Evolutionary conservation across 2,113 vertebrate species (phyloP).

Genomic region (Climacteris rufus): DNA sequence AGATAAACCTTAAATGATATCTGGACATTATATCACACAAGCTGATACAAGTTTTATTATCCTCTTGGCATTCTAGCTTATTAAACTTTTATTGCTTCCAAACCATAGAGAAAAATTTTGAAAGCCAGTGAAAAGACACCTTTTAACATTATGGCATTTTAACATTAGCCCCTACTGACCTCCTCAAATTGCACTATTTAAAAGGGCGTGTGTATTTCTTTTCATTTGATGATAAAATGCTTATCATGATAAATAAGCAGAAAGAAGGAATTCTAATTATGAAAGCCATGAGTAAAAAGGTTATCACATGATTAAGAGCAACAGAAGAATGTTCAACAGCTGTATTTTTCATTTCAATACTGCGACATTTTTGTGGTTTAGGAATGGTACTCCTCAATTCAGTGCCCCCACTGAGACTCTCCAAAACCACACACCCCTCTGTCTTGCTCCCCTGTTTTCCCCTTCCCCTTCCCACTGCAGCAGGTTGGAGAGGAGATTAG

Average conservation of each 20-base stretch:
- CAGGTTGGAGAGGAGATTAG: not conserved
- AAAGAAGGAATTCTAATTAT: not conserved
- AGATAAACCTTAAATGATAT: not conserved
- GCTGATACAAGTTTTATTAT: not conserved
- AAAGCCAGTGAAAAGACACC: not conserved
- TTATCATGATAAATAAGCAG: not conserved
- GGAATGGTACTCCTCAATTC: not conserved
- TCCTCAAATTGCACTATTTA: no score
- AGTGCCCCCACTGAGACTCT: not conserved
- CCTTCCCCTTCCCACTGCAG: not conserved
- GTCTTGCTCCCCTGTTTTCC: not conserved
- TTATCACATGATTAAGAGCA: not conserved
- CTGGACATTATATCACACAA: not conserved
- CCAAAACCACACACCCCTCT: not conserved
- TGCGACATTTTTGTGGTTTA: not conserved
- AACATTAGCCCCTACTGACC: not conserved
- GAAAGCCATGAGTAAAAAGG: not conserved
- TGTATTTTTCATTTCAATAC: not conserved
- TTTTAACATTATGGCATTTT: not conserved
- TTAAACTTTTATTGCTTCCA: not conserved
- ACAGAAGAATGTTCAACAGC: not conserved
- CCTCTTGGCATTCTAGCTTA: not conserved
- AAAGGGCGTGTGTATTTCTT: not conserved
- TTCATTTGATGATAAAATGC: not conserved
- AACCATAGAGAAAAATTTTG: not conserved